Conservation (phyloP, 2,888 invertebrate species). For the Crepidodera aurea region DNA sequence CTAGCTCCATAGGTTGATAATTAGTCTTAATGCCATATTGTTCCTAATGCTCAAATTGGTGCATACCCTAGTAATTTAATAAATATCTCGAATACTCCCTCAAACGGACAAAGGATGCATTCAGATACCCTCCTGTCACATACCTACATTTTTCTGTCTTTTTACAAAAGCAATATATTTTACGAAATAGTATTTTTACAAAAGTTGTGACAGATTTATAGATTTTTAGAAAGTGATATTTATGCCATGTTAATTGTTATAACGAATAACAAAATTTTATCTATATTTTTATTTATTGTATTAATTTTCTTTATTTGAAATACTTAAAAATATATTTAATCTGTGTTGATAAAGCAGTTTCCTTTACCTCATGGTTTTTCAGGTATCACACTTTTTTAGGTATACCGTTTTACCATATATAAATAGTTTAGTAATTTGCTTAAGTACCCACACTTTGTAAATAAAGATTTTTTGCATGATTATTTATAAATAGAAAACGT, state of each 20-base stretch:
- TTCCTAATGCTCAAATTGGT: no score
- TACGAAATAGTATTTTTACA: conserved; percentile 49
- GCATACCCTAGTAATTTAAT: no score
- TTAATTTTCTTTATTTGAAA: conserved; percentile 32
- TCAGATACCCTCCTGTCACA: background rate
- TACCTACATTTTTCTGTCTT: conserved; percentile 37
- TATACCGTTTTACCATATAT: no score
- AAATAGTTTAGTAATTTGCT: no score
- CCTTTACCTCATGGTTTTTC: background rate
- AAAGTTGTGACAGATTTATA: conserved; percentile 35
- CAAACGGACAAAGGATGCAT: background rate
- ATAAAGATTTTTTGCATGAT: no score
- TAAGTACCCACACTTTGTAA: no score
- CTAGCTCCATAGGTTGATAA: no score
- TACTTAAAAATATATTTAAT: conserved; percentile 26
- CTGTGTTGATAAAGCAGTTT: conserved; percentile 16
- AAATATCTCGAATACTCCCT: background rate
- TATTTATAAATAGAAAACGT: no score
- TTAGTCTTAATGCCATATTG: no score
- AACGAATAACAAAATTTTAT: conserved; percentile 37
- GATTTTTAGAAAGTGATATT: conserved; percentile 41
- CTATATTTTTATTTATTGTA: conserved; percentile 42
- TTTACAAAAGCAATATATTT: conserved; percentile 53
- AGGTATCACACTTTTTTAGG: no score
- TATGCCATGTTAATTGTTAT: conserved; percentile 43